Conservation (phyloP, 2,113 vertebrate species). For the Prolemur simus region DNA sequence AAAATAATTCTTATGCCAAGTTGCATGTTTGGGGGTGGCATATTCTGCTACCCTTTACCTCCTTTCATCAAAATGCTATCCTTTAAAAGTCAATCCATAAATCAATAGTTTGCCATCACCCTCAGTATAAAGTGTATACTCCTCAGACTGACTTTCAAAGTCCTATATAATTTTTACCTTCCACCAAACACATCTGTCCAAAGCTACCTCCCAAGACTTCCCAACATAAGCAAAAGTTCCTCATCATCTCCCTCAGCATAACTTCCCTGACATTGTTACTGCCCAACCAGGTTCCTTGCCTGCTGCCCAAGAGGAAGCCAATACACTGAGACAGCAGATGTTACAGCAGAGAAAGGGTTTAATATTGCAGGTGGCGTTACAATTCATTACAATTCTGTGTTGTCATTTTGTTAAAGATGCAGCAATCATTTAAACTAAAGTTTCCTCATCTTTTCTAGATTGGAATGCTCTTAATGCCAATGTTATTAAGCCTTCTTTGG, state of each 20-base stretch:
- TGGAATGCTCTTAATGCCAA: not conserved
- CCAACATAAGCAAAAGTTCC: not conserved
- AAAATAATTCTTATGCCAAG: not conserved
- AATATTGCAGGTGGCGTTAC: not conserved
- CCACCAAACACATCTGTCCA: not conserved
- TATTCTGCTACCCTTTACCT: not conserved
- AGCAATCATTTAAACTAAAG: not conserved
- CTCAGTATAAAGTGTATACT: not conserved
- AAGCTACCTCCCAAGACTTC: not conserved
- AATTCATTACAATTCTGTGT: not conserved
- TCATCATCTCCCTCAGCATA: not conserved
- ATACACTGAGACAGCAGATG: too few species aligned
- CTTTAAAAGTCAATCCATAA: not conserved
- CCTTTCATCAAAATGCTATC: not conserved
- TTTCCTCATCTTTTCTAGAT: not conserved
- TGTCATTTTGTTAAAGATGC: not conserved
- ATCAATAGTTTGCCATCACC: not conserved
- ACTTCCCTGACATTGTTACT: too few species aligned
- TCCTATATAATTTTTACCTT: not conserved
- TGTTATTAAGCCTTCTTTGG: not conserved
- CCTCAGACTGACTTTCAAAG: not conserved
- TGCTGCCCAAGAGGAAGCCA: too few species aligned
- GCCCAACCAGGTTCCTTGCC: too few species aligned
- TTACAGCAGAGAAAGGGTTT: not conserved
- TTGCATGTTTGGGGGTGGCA: not conserved